Base-by-base conservation (phyloP, 2,797 vertebrate genomes). In the Pempheris klunzingeri region DNA sequence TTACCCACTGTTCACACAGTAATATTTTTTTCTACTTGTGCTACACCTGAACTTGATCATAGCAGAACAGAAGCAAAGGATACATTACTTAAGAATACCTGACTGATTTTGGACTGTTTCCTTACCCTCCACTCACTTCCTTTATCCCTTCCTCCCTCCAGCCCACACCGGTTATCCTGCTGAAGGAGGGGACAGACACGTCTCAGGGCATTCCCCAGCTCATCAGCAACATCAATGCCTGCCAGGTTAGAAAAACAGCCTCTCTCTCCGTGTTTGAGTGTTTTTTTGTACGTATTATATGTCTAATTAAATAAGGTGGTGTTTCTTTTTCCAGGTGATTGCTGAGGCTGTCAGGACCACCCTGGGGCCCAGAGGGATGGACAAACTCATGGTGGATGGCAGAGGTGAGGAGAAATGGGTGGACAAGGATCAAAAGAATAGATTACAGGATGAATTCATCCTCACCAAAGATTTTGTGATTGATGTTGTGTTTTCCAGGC, bases 161-260 rank as follows among this genome's bases (percentile, higher is more conserved):
- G 94, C 90, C 93, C 91, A 93, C 95, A 90, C 94, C 94, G 1
- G 92, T 96, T 69, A 96, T 96, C 82, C 90, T 96, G 92, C 92
- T 99, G 86, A 99, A 99, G 92, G 98, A 99, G 88, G 98, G 98
- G 87, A 99, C 98, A 0, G 98, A 99, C 86, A 93, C 97, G 11
- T 99, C 98, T 5, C 98, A 99, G 90, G 98, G 98, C 4, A 90
- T 99, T 62, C 98, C 98, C 0, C 98, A 99, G 94, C 97, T 99
- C 1, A 84, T 99, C 82, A 99, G 97, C 81, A 99, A 99, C 94
- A 99, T 99, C 93, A 99, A 95, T 87, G 98, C 98, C 81, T 99
- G 98, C 91, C 98, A 99, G 93, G 93, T 93, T 18, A 72, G 83
- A 26, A 26, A 34, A 68, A 10, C 0, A 4, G 0, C 15, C 14